A percentile compares a stretch with the other conserved stretches of the same genome.
Conservation (phyloP, 2,113 vertebrate genomes). For the Embiotoca jacksoni region DNA sequence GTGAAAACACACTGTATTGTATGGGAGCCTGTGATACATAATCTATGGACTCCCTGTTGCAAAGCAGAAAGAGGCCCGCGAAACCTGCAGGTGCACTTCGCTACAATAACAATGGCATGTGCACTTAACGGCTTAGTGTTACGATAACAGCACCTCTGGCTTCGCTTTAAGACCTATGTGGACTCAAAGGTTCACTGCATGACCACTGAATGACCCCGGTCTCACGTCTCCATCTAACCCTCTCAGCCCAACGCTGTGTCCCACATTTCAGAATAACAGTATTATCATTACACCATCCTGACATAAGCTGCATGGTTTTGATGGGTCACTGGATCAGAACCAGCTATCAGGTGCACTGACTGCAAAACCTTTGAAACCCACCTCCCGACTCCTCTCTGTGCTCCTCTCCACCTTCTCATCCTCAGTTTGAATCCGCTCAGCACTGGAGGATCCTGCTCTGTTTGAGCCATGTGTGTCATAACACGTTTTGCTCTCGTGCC, state of each 20-base stretch:
- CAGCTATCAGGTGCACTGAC: too few species aligned
- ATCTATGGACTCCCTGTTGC: conserved; percentile 16
- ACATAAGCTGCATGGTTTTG: background rate
- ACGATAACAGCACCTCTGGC: conserved; percentile 15
- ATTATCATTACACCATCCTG: background rate
- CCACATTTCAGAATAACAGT: background rate
- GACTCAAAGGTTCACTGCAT: background rate
- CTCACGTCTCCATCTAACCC: too few species aligned
- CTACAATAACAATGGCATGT: conserved; percentile 35
- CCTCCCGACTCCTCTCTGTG: background rate
- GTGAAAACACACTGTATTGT: background rate
- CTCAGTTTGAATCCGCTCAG: background rate
- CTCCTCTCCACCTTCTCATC: background rate
- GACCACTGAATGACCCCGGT: background rate
- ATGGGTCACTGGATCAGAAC: too few species aligned
- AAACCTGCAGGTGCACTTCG: background rate
- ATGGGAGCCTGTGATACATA: conserved; percentile 8
- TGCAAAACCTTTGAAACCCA: conserved; percentile 1
- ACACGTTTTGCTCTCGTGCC: background rate
- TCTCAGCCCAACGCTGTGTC: too few species aligned
- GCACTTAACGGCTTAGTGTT: conserved; percentile 11
- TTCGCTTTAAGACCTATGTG: conserved; percentile 19
- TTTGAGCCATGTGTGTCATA: background rate
- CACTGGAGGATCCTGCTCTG: background rate
- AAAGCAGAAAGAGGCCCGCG: background rate